Evolutionary conservation across 2,888 invertebrate genomes (phyloP).

Genomic region (Limnephilus rhombicus): DNA sequence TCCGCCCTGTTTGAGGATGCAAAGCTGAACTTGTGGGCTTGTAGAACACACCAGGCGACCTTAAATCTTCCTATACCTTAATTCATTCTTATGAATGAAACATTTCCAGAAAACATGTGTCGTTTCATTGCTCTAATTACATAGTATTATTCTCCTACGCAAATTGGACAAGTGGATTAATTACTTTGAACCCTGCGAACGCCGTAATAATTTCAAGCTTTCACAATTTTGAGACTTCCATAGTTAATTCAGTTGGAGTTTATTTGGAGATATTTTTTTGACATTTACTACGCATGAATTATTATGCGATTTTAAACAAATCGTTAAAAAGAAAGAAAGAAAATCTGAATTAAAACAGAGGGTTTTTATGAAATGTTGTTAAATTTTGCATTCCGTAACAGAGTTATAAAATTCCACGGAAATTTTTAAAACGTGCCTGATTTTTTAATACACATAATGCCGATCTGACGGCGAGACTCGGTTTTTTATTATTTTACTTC

Average conservation of each 20-base stretch:
- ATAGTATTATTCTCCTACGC: neutral
- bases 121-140: constrained; percentile 34
- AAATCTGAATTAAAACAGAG: neutral
- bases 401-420: neutral
- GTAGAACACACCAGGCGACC: neutral
- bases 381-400: neutral
- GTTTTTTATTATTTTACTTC: constrained; percentile 22
- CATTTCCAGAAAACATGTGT: constrained; percentile 29
- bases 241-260: neutral
- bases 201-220: neutral
- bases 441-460: constrained; percentile 29
- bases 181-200: neutral
- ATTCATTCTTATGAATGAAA: constrained; percentile 28
- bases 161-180: constrained; percentile 8
- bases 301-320: neutral
- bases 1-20: constrained; percentile 21
- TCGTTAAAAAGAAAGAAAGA: neutral
- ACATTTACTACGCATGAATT: neutral
- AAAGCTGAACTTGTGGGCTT: constrained; percentile 25
- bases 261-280: neutral
- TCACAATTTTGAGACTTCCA: too few relatives aligned
- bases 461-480: neutral
- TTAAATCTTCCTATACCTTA: neutral
- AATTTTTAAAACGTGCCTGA: constrained; percentile 8
- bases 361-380: neutral